Conservation (phyloP, 2,888 invertebrate species). For the Leucozona laternaria region DNA sequence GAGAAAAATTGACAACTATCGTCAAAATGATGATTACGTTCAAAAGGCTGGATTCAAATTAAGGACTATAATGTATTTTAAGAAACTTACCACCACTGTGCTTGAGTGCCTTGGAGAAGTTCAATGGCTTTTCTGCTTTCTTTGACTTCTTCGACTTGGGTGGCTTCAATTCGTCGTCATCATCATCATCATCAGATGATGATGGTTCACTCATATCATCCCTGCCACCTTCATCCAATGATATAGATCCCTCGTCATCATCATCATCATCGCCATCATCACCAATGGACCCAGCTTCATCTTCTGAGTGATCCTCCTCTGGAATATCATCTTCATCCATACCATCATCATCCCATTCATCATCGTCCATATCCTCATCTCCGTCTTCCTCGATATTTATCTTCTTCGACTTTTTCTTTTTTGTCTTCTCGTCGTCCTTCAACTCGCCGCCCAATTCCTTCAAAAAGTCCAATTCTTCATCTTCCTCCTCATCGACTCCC, state of each 20-base stretch:
- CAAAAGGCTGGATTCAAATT: neutral
- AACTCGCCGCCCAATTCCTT: conserved; percentile 86
- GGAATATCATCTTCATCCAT: conserved; percentile 79
- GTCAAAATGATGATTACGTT: too few species aligned
- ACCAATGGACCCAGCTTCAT: conserved; percentile 79
- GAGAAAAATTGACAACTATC: too few species aligned
- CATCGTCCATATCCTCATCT: conserved; percentile 81
- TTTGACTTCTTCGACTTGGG: conserved; percentile 80
- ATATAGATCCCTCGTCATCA: conserved; percentile 77
- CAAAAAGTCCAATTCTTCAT: conserved; percentile 87
- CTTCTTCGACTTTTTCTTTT: conserved; percentile 79
- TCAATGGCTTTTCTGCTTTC: conserved; percentile 77
- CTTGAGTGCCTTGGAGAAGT: conserved; percentile 81
- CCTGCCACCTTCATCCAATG: conserved; percentile 73
- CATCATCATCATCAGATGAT: conserved; percentile 46
- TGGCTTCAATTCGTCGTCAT: conserved; percentile 74
- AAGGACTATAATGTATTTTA: neutral
- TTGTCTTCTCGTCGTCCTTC: conserved; percentile 77
- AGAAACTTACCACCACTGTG: conserved; percentile 79
- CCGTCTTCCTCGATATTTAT: conserved; percentile 78
- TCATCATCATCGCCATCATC: conserved; percentile 79
- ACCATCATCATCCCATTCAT: conserved; percentile 81
- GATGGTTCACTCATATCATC: conserved; percentile 80
- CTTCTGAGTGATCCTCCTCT: conserved; percentile 78
- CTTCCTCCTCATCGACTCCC: conserved; percentile 87